These are phyloP conservation scores for Dreissena polymorpha DNA, from an alignment of 1,140 invertebrate species.

Conservation along the genomic window DNA sequence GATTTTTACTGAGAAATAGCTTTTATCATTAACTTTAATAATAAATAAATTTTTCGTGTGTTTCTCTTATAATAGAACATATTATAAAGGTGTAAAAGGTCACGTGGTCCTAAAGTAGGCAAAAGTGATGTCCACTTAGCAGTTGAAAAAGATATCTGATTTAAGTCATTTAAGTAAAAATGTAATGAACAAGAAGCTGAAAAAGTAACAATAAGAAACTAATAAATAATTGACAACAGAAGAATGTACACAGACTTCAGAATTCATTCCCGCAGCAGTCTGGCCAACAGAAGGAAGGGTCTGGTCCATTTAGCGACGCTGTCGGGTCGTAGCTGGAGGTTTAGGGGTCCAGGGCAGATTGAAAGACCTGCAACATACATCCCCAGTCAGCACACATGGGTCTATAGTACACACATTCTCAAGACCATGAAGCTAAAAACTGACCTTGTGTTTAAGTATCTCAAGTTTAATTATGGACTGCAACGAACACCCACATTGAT, in stretches of 20 bases:
- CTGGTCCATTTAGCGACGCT: conserved; percentile 24
- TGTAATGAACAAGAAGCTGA: neutral
- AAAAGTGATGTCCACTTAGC: neutral
- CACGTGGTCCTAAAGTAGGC: too few relatives aligned
- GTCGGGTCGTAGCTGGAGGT: conserved; percentile 19
- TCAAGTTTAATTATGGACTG: neutral
- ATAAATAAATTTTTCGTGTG: too few relatives aligned
- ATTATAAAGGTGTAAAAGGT: too few relatives aligned
- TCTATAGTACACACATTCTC: neutral
- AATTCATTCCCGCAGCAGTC: too few relatives aligned
- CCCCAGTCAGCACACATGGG: too few relatives aligned
- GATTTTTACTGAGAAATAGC: too few relatives aligned
- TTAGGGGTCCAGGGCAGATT: conserved; percentile 48
- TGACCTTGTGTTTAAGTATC: neutral
- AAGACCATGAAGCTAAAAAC: neutral
- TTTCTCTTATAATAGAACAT: too few relatives aligned
- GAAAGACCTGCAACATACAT: conserved; percentile 41
- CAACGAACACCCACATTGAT: neutral
- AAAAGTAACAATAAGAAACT: neutral
- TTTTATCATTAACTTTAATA: too few relatives aligned
- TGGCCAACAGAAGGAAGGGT: neutral
- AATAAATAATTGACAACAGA: neutral
- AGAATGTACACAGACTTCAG: neutral
- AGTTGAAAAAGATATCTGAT: conserved; percentile 8
- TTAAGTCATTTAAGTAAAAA: conserved; percentile 1